Evolutionary conservation across 1,140 invertebrate species (phyloP), one percentile per base, ranked within the genome.

Genomic region (Ptiloglossa arizonensis): DNA sequence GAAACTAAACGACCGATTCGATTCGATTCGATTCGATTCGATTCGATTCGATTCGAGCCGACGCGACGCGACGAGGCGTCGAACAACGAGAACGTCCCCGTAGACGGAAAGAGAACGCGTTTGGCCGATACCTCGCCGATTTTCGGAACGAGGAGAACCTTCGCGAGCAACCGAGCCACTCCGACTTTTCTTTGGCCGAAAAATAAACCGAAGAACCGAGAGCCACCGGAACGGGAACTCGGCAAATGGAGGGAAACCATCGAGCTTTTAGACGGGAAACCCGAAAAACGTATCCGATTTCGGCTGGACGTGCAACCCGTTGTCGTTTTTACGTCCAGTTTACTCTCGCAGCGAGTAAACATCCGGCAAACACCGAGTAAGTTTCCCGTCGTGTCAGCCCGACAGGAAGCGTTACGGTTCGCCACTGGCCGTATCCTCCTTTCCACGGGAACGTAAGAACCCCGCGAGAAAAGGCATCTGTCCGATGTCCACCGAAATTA

Each of bases 271-370:
- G 70, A 80, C 73, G 66, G 41, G 54, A 83, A 83, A 75, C 66
- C 77, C 71, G 82, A 80, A 77, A 79, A 63, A 78, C 60, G 75
- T 85, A 82, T 82, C 71, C 75, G 80, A 85, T 82, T 84, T 84
- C 82, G 79, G 41, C 52, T 79, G 67, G 68, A 73, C 75, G 63
- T 73, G 50, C 50, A 52, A 11, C 44, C 62, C 70, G 41, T 67
- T 62, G 52, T 63, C 74, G 75, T 57, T 83, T 83, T 82, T 57
- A 82, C 74, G 56, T 73, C 4, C 50, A 74, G 67, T 83, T 84
- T 75, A 80, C 62, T 13, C 56, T 57, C 54, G 32, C 41, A 50
- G 60, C 22, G 54, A 38, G 78, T 70, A 80, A 83, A 84, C 77
- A 80, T 84, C 77, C 81, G 76, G 41, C 64, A 19, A 70, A 29